A percentile compares a stretch with the other conserved stretches of the same genome.
phyloP scores from a whole-genome alignment of 1,140 invertebrate species.

The Pseudomyrmex flavicornis region DNA sequence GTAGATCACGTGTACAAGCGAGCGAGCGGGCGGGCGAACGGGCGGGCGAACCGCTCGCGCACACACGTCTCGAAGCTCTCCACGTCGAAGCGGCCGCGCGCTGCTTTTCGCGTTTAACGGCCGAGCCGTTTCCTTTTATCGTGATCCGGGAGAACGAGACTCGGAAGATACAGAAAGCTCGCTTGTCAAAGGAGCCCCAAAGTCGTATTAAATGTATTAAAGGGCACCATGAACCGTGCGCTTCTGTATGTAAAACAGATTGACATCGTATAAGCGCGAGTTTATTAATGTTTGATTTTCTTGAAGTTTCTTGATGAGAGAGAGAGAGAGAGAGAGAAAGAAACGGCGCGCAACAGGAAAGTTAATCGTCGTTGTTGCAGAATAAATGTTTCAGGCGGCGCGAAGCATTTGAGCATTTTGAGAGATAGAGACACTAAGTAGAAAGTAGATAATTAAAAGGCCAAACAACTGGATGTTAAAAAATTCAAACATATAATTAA shows the following conservation, averaged over 20 bases:
- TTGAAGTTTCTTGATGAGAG: not conserved
- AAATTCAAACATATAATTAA: too few relatives aligned
- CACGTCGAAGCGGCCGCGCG: conserved; percentile 7
- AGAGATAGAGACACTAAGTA: not conserved
- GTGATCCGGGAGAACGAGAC: conserved; percentile 24
- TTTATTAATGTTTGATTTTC: conserved; percentile 22
- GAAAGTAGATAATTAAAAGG: too few relatives aligned
- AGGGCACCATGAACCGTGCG: conserved; percentile 4
- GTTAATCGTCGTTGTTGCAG: too few relatives aligned
- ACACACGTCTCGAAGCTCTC: conserved; percentile 9
- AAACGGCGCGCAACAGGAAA: too few relatives aligned
- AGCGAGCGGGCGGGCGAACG: not conserved
- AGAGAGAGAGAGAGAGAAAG: not conserved
- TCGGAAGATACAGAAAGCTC: conserved; percentile 50
- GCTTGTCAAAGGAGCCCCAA: conserved; percentile 46
- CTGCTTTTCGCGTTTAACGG: conserved; percentile 60
- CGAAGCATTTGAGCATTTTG: not conserved
- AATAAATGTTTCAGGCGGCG: too few relatives aligned
- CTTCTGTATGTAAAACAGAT: conserved; percentile 17
- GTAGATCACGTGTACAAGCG: conserved; percentile 52
- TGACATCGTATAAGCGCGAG: not conserved
- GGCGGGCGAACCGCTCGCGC: not conserved
- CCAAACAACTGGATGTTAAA: too few relatives aligned
- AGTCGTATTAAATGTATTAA: conserved; percentile 52
- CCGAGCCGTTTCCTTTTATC: conserved; percentile 31